Base-by-base conservation (phyloP, 1,140 invertebrate genomes). In the Calosoma granatense region DNA sequence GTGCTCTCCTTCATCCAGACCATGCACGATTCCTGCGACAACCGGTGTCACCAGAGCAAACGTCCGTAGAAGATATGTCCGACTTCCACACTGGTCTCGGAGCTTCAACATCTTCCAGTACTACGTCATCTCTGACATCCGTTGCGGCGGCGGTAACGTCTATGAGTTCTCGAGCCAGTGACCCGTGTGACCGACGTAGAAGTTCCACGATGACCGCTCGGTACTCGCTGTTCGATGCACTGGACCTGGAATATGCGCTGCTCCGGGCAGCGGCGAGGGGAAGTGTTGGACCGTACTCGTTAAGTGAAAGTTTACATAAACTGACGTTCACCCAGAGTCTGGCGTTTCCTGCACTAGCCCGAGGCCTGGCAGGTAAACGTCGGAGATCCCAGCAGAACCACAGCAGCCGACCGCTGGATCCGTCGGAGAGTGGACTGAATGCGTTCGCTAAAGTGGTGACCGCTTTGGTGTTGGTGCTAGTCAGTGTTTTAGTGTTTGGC, bases 281-380 rank as follows among this genome's bases (percentile, higher is more conserved):
- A 15, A 85, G 82, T 9, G 82, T 86, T 9, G 84, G 84, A 11
- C 83, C 83, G 0, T 86, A 86, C 64, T 85, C 83, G 9, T 65
- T 86, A 1, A 85, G 83, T 39, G 84, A 85, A 65, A 86, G 83
- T 36, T 69, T 87, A 41, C 84, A 86, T 67, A 86, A 86, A 69
- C 71, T 88, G 59, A 87, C 85, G 14, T 87, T 88, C 64, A 87
- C 85, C 0, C 84, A 86, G 71, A 85, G 82, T 59, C 64, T 87
- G 54, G 85, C 85, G 1, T 87, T 87, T 67, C 85, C 85, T 1
- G 85, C 82, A 1, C 67, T 88, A 23, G 85, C 84, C 0, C 74
- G 85, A 12, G 84, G 84, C 4, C 66, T 86, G 12, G 83, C 83
- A 3, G 79, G 78, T 23, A 85, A 86, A 65, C 75, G 83, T 41